These are phyloP conservation scores for Phasianus colchicus DNA, from an alignment of 2,113 vertebrate genomes.

Conservation along the genomic window DNA sequence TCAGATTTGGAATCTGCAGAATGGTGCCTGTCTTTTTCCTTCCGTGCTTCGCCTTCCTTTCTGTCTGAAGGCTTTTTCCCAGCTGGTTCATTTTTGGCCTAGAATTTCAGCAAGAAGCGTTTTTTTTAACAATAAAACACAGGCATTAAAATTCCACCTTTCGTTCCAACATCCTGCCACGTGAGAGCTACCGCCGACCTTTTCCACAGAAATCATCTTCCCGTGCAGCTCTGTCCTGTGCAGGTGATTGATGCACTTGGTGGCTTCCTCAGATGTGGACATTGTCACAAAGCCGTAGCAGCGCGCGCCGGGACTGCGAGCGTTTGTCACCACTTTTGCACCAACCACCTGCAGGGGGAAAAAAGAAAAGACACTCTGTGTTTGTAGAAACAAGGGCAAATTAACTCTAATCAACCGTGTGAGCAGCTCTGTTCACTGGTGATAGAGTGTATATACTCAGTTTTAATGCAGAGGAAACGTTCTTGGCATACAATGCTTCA, in stretches of 20 bases:
- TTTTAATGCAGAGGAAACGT: not conserved
- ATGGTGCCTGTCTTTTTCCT: constrained; percentile 82
- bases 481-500: too few species aligned
- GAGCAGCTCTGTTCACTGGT: not conserved
- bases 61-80: constrained; percentile 91
- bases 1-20: constrained; percentile 89
- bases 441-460: too few species aligned
- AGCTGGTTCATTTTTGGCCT: constrained; percentile 97
- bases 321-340: constrained; percentile 97
- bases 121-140: not conserved
- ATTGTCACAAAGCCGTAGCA: constrained; percentile 98
- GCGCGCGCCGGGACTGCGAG: constrained; percentile 94
- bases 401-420: not conserved
- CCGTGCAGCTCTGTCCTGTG: constrained; percentile 96
- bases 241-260: constrained; percentile 92
- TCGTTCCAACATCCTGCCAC: not conserved
- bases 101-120: constrained; percentile 8
- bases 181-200: constrained; percentile 70
- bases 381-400: not conserved
- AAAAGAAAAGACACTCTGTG: not conserved
- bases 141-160: not conserved
- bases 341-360: constrained; percentile 86
- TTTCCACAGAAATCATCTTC: constrained; percentile 97
- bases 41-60: constrained; percentile 84
- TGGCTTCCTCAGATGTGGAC: constrained; percentile 92